A percentile compares a stretch with the other conserved stretches of the same genome.
phyloP scores from a whole-genome alignment of 2,888 invertebrate genomes.

The Drosophila anceps region DNA sequence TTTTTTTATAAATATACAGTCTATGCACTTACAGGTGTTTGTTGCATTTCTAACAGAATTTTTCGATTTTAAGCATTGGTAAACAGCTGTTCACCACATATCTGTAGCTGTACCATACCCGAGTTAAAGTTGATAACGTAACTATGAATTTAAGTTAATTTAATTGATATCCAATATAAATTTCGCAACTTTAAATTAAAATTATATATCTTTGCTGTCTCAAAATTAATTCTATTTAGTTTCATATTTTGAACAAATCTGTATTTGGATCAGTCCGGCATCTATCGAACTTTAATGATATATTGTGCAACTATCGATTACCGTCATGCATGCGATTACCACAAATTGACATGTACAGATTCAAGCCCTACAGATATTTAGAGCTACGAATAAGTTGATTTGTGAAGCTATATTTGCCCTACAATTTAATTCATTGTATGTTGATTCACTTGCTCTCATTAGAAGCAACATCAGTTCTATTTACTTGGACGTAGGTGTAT shows the following conservation, averaged over 20 bases:
- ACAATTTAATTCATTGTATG: background rate
- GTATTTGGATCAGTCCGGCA: background rate
- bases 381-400: background rate
- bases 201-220: background rate
- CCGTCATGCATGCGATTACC: background rate
- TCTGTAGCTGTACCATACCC: background rate
- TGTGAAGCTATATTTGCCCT: background rate
- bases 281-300: background rate
- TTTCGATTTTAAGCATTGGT: conserved; percentile 3
- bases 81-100: conserved; percentile 41
- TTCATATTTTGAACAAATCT: background rate
- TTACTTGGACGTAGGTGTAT: background rate
- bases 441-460: background rate
- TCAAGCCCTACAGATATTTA: background rate
- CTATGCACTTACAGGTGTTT: conserved; percentile 30
- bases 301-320: background rate
- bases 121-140: background rate
- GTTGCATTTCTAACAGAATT: conserved; percentile 28
- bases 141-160: background rate
- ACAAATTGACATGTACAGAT: background rate
- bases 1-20: background rate
- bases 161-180: background rate
- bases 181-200: no score
- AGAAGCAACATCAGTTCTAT: background rate
- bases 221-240: background rate